These are phyloP conservation scores for Corydoras maculifer DNA, from an alignment of 2,113 vertebrate species.

Conservation along the genomic window DNA sequence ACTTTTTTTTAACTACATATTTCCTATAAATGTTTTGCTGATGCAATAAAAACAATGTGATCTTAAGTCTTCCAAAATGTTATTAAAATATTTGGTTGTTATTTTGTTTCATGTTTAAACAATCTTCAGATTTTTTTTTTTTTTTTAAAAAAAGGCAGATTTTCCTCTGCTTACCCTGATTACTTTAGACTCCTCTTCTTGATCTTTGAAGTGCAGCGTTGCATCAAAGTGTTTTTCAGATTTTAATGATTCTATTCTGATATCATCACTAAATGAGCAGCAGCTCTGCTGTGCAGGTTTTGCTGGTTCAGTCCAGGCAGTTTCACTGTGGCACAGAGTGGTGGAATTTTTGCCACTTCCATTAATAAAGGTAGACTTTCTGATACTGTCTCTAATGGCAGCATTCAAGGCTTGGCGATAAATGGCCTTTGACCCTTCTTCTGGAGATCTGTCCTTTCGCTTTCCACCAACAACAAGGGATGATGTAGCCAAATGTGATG, in stretches of 20 bases:
- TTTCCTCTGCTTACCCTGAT: slow-evolving; percentile 37
- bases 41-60: no score
- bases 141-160: no score
- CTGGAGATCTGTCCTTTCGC: slow-evolving; percentile 51
- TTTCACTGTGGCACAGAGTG: not conserved
- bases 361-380: slow-evolving; percentile 1
- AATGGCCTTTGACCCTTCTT: slow-evolving; percentile 56
- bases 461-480: slow-evolving; percentile 37
- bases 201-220: slow-evolving; percentile 16
- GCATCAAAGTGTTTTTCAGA: not conserved
- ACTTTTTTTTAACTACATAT: no score
- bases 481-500: not conserved
- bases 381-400: slow-evolving; percentile 34
- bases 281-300: not conserved
- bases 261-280: not conserved
- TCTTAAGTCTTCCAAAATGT: no score
- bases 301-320: not conserved
- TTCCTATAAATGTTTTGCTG: no score
- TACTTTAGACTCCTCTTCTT: not conserved
- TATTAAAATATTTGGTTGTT: no score
- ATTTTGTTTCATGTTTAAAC: no score
- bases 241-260: not conserved
- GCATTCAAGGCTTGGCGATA: slow-evolving; percentile 59
- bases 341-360: not conserved
- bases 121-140: no score